Evolutionary conservation across 2,888 invertebrate species (phyloP), one percentile per base, ranked within the genome.

Genomic region (Euphydryas editha): DNA sequence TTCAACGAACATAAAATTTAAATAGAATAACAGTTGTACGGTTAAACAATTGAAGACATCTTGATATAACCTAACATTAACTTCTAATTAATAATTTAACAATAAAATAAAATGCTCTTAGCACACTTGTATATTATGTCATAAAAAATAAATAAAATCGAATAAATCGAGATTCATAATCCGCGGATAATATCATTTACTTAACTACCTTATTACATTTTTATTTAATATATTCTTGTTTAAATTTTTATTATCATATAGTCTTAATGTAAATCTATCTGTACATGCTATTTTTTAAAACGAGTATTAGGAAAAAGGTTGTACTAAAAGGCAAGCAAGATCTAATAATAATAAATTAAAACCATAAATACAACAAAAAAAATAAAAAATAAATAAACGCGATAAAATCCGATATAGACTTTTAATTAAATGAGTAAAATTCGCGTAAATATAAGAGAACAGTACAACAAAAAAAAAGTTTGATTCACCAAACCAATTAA

Each of bases 281-380:
- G 13, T 42, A 21, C 39, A 42, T 20, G 42, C 21, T 39, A 42
- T 15, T 56, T 18, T 46, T 49, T 24, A 57, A 17, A 47, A 65
- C 36, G 66, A 66, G 61, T 66, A 58, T 66, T 54, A 24, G n/a
- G n/a, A 21, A 51, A 21, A 42, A 58, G n/a, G n/a, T 66, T 66
- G 66, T 62, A 66, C 66, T 66, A 39, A 56, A 58, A 30, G 54
- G 58, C 62, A 66, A 62, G 62, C 36, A 13, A 58, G 13, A 21
- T 15, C 44, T 24, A 42, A 36, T n/a, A 15, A 21, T 51, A 36
- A n/a, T 37, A 24, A 59, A 54, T 3, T 10, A 17, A 17, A 2
- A 39, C 15, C 42, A 44, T 13, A 44, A n/a, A 44, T 6, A 44
- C 42, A 2, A 42, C 42, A 42, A 10, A 47, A 18, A 17, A 46